Conservation (phyloP, 2,888 invertebrate genomes). For the Nebria salina region DNA sequence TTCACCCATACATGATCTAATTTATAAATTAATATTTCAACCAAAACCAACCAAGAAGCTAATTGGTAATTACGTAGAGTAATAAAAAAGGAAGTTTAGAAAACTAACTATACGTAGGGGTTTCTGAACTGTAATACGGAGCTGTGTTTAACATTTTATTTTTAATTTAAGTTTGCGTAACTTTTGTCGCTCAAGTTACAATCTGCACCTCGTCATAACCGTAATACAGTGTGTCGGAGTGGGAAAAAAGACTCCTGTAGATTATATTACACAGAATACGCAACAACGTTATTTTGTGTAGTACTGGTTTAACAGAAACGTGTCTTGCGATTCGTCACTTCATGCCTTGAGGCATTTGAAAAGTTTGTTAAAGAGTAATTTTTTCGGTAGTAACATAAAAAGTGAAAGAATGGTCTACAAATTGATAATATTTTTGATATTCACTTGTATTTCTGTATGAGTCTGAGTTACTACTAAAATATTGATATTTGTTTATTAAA, state of each 20-base stretch:
- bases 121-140: neutral
- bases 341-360: neutral
- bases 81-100: neutral
- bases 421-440: too few species aligned
- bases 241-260: neutral
- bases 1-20: neutral
- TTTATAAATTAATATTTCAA: neutral
- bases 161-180: conserved; percentile 17
- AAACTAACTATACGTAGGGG: neutral
- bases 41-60: neutral
- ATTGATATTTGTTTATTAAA: too few species aligned
- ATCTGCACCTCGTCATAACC: conserved; percentile 42
- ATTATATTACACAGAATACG: conserved; percentile 5
- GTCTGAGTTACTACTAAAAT: too few species aligned
- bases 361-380: neutral
- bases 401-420: neutral
- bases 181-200: conserved; percentile 25
- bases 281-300: neutral
- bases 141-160: conserved; percentile 7
- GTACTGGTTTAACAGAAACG: conserved; percentile 2
- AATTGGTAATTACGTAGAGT: neutral
- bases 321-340: neutral
- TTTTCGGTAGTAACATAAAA: neutral
- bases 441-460: too few species aligned
- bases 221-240: conserved; percentile 16